Percentiles rank a stretch among this genome's conserved stretches.
These are phyloP conservation scores for Amblyjoppa proteus DNA, from an alignment of 2,888 invertebrate species.

Conservation along the genomic window DNA sequence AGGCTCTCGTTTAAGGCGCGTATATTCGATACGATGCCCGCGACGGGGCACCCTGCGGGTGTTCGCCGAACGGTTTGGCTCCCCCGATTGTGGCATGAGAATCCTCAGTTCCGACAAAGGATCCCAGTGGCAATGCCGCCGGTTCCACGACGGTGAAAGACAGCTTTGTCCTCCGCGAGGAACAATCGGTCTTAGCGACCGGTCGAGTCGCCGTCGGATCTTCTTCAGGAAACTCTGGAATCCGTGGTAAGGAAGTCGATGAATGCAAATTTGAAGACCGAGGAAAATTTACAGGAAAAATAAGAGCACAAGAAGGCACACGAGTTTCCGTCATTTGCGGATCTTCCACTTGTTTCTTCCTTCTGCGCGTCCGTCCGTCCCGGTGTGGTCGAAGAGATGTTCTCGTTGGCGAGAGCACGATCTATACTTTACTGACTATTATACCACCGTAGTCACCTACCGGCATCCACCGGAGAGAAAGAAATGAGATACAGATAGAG, in stretches of 20 bases:
- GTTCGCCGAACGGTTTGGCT: slow-evolving; percentile 50
- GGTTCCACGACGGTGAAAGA: slow-evolving; percentile 50
- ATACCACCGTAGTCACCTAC: slow-evolving; percentile 44
- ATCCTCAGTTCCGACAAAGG: slow-evolving; percentile 64
- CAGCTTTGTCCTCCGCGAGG: slow-evolving; percentile 65
- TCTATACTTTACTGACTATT: slow-evolving; percentile 61
- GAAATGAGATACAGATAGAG: slow-evolving; percentile 61
- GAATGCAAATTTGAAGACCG: slow-evolving; percentile 33
- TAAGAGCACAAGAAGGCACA: background rate
- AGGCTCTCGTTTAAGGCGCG: background rate
- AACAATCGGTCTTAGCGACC: slow-evolving; percentile 67
- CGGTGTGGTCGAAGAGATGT: slow-evolving; percentile 66
- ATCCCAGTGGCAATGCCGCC: slow-evolving; percentile 62
- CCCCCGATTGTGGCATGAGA: slow-evolving; percentile 10
- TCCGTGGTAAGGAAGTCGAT: slow-evolving; percentile 39
- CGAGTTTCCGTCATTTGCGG: slow-evolving; percentile 2
- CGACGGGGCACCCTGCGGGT: slow-evolving; percentile 54
- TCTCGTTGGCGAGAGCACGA: slow-evolving; percentile 51
- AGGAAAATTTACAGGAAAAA: slow-evolving; percentile 27
- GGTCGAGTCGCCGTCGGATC: slow-evolving; percentile 27
- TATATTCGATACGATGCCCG: slow-evolving; percentile 22
- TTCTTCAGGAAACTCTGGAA: slow-evolving; percentile 32
- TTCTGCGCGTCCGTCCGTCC: slow-evolving; percentile 17
- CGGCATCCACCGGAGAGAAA: slow-evolving; percentile 45
- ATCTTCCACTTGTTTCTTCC: slow-evolving; percentile 22